Conservation (phyloP, 2,797 vertebrate species). For the Otolemur crassicaudatus region DNA sequence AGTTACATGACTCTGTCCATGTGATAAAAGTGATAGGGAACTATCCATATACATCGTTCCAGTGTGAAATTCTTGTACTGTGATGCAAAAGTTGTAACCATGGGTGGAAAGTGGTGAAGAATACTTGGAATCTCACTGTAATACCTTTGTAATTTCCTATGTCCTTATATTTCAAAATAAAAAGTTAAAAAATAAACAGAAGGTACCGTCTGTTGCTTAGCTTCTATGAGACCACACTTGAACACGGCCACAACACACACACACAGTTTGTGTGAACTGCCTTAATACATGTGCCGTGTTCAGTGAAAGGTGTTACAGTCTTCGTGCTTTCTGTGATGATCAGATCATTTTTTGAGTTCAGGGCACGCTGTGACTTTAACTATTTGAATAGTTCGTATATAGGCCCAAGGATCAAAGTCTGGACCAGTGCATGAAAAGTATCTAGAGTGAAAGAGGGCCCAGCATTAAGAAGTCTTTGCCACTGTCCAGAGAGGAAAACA, state of each 20-base stretch:
- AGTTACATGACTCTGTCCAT: background rate
- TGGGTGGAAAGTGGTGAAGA: background rate
- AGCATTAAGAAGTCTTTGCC: background rate
- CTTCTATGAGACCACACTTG: background rate
- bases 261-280: background rate
- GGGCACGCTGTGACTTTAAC: background rate
- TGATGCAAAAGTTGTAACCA: background rate
- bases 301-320: accelerated
- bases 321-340: background rate
- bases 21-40: background rate
- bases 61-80: background rate
- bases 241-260: background rate
- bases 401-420: background rate
- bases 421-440: background rate
- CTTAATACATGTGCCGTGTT: background rate
- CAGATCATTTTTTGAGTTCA: background rate
- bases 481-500: background rate
- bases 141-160: background rate
- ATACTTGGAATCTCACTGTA: background rate
- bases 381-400: background rate
- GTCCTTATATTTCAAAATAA: background rate
- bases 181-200: background rate
- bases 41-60: too few relatives aligned
- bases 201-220: background rate
- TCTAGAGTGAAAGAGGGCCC: background rate